Conservation (phyloP, 2,113 vertebrate species). For the Oenanthe melanoleuca region DNA sequence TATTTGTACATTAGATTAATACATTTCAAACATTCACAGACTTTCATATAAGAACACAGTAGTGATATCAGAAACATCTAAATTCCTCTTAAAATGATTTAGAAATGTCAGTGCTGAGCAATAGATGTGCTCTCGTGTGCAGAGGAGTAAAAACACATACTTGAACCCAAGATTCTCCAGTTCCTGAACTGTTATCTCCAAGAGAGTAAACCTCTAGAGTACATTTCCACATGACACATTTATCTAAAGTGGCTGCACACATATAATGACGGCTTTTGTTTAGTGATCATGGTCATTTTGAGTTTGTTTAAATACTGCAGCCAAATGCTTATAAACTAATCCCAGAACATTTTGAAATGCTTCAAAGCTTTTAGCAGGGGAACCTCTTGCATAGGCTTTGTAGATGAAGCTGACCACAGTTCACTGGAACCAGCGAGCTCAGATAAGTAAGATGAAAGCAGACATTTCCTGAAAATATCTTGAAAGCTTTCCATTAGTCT, state of each 20-base stretch:
- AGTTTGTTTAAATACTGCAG: conserved; percentile 80
- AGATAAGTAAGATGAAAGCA: conserved; percentile 84
- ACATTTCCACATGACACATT: conserved; percentile 69
- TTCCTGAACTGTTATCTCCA: conserved; percentile 40
- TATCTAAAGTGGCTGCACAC: conserved; percentile 78
- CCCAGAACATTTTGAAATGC: conserved; percentile 74
- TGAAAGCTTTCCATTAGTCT: conserved; percentile 99
- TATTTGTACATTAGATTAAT: not conserved
- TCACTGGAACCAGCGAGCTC: conserved; percentile 81
- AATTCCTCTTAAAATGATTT: conserved; percentile 13
- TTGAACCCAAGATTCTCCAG: conserved; percentile 52
- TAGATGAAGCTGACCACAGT: conserved; percentile 77
- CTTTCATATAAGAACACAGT: not conserved
- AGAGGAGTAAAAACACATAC: conserved; percentile 35
- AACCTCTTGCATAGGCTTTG: conserved; percentile 69
- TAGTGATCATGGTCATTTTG: conserved; percentile 73
- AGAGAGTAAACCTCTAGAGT: conserved; percentile 71
- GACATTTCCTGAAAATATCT: conserved; percentile 80
- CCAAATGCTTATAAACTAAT: conserved; percentile 74
- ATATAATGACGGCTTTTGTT: conserved; percentile 74
- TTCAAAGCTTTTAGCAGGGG: conserved; percentile 77
- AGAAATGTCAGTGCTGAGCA: conserved; percentile 7
- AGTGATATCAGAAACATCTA: not conserved
- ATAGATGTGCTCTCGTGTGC: not conserved
- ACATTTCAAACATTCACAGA: not conserved